Percentiles rank a stretch among this genome's conserved stretches.
Conservation (phyloP, 2,113 vertebrate genomes). For the Noctilio leporinus region DNA sequence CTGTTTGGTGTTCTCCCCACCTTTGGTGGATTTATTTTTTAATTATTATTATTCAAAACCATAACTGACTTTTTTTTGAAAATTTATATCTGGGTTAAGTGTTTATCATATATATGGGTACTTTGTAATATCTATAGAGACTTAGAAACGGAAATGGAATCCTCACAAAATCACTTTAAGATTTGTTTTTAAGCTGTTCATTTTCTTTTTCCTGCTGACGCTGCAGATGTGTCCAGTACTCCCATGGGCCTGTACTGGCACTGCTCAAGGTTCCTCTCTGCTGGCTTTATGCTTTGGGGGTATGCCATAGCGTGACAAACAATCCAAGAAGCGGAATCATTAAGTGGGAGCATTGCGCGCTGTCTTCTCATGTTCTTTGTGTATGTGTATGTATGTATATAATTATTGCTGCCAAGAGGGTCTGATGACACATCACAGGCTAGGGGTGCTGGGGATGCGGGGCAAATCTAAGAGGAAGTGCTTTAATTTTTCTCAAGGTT, state of each 20-base stretch:
- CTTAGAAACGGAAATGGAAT: conserved; percentile 76
- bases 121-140: conserved; percentile 82
- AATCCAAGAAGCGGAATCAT: conserved; percentile 10
- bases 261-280: conserved; percentile 23
- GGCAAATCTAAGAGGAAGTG: not conserved
- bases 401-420: not conserved
- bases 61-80: conserved; percentile 62
- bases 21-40: conserved; percentile 38
- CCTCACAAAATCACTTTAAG: conserved; percentile 67
- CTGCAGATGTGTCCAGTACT: conserved; percentile 68
- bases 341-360: conserved; percentile 41
- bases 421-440: not conserved
- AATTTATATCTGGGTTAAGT: conserved; percentile 75
- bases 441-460: not conserved
- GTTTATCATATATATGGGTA: conserved; percentile 90
- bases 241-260: conserved; percentile 79
- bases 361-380: conserved; percentile 5
- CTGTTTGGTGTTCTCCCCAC: conserved; percentile 14
- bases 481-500: conserved; percentile 51
- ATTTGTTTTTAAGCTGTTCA: conserved; percentile 71
- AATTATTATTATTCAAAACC: conserved; percentile 77
- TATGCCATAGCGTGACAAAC: conserved; percentile 10
- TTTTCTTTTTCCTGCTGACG: conserved; percentile 59
- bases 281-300: conserved; percentile 32
- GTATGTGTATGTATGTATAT: conserved; percentile 38